Percentiles rank a stretch among this genome's conserved stretches.
Conservation (phyloP, 2,888 invertebrate genomes). For the Trichopoda pennipes region DNA sequence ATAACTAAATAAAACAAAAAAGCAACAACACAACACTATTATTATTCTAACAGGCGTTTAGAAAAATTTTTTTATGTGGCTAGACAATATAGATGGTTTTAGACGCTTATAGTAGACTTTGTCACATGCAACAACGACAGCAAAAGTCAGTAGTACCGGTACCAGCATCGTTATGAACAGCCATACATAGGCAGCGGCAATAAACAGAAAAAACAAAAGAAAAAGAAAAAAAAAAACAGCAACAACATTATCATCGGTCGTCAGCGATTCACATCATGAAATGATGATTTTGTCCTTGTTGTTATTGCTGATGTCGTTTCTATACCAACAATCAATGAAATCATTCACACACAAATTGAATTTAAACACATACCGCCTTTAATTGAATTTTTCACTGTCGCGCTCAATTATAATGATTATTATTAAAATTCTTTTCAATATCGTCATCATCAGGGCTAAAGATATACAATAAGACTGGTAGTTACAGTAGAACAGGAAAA, state of each 20-base stretch:
- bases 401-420: constrained; percentile 76
- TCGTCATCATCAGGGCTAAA: constrained; percentile 37
- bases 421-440: constrained; percentile 74
- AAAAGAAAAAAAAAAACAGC: background rate
- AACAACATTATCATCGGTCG: constrained; percentile 34
- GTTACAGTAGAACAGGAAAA: background rate
- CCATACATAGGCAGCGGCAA: no score
- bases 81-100: constrained; percentile 44
- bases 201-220: no score
- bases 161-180: constrained; percentile 27
- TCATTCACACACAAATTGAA: constrained; percentile 75
- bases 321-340: constrained; percentile 73
- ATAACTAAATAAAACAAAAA: background rate
- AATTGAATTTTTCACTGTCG: constrained; percentile 79
- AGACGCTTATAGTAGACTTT: constrained; percentile 5
- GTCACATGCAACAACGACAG: constrained; percentile 29
- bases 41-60: constrained; percentile 36
- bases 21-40: constrained; percentile 7
- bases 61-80: constrained; percentile 41
- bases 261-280: constrained; percentile 57
- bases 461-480: constrained; percentile 5
- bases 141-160: constrained; percentile 28
- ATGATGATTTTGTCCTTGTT: constrained; percentile 39
- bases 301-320: constrained; percentile 45
- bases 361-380: constrained; percentile 75